phyloP scores from a whole-genome alignment of 2,113 vertebrate species.

The Chroicocephalus ridibundus region DNA sequence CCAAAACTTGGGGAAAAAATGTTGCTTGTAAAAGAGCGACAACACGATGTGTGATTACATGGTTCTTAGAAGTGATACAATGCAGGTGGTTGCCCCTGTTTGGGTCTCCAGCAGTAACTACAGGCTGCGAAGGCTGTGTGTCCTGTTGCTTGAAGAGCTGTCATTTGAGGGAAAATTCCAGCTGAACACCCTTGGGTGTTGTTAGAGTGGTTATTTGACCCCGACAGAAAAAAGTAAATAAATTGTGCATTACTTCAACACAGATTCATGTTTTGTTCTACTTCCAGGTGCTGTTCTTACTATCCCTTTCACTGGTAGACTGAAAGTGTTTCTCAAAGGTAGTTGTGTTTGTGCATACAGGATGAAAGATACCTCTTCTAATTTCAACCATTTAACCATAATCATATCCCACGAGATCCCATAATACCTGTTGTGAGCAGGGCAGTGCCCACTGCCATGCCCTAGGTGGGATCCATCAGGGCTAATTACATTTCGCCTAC shows the following conservation, averaged over 20 bases:
- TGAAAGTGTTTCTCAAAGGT: not conserved
- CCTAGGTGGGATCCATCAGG: rapidly evolving
- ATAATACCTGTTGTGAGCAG: not conserved
- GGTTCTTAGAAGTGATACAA: not conserved
- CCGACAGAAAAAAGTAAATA: not conserved
- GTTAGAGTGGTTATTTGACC: not conserved
- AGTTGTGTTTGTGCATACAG: not conserved
- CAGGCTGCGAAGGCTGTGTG: not conserved
- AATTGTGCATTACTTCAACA: not conserved
- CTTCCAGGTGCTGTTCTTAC: not conserved
- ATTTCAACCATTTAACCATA: not conserved
- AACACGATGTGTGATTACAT: not conserved
- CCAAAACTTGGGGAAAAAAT: not conserved
- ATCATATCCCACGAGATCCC: not conserved
- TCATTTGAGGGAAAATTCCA: not conserved
- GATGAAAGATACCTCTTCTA: not conserved
- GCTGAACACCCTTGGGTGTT: not conserved
- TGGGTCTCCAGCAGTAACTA: not conserved
- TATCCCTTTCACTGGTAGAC: not conserved
- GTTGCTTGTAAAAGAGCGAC: not conserved
- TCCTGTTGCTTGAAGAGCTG: not conserved
- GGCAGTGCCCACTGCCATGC: not conserved
- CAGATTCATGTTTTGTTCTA: not conserved
- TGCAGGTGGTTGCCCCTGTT: not conserved
- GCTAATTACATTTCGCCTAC: not conserved